Percentiles rank a stretch among this genome's conserved stretches.
phyloP scores from a whole-genome alignment of 1,140 invertebrate species.

The Drosophila ananassae region DNA sequence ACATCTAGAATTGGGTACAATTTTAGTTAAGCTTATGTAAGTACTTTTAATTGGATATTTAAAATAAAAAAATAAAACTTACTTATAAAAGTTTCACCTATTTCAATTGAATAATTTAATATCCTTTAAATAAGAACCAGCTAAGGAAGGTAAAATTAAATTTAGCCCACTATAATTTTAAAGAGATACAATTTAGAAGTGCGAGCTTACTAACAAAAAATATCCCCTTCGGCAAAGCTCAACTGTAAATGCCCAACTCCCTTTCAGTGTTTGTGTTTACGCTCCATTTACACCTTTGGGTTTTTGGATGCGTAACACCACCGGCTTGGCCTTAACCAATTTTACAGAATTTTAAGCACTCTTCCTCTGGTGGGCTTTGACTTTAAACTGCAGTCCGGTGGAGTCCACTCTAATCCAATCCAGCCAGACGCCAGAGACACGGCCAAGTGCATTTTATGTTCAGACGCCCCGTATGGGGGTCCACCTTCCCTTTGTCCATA shows the following conservation, averaged over 20 bases:
- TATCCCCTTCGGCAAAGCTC: not conserved
- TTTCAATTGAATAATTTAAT: not conserved
- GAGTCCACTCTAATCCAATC: conserved; percentile 32
- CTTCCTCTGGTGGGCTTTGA: conserved; percentile 18
- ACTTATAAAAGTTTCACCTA: too few species aligned
- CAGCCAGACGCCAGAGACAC: conserved; percentile 41
- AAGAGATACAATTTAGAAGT: not conserved
- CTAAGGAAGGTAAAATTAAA: not conserved
- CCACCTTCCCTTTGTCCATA: not conserved
- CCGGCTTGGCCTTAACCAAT: conserved; percentile 63
- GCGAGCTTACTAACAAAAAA: not conserved
- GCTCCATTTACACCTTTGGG: too few species aligned
- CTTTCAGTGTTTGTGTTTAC: conserved; percentile 2
- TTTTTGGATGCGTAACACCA: conserved; percentile 41
- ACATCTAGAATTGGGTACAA: not conserved
- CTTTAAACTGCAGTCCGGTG: conserved; percentile 58
- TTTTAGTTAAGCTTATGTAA: not conserved
- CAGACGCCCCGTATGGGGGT: conserved; percentile 30
- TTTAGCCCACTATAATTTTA: not conserved
- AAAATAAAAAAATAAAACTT: too few species aligned
- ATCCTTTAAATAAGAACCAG: not conserved
- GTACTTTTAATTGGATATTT: too few species aligned
- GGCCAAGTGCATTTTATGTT: conserved; percentile 73
- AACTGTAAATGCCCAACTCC: conserved; percentile 12
- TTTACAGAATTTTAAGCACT: conserved; percentile 63